phyloP scores from a whole-genome alignment of 2,797 vertebrate species.

The Sebastes trivittatus region DNA sequence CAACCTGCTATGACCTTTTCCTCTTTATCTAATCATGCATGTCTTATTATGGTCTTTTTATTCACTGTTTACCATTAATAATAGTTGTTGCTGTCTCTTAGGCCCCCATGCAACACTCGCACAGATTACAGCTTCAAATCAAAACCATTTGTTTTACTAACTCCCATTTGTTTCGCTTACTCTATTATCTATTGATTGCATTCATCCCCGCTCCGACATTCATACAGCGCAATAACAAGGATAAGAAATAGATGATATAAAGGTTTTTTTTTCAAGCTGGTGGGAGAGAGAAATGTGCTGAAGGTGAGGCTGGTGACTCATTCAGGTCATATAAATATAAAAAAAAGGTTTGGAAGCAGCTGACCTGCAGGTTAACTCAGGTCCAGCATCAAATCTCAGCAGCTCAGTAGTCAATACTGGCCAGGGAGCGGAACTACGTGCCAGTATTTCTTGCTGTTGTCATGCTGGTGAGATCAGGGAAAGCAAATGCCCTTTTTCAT shows the following conservation, averaged over 20 bases:
- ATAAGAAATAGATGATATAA: not conserved
- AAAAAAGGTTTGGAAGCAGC: slow-evolving; percentile 18
- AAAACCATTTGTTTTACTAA: slow-evolving; percentile 74
- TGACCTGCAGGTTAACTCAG: slow-evolving; percentile 39
- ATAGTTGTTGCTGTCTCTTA: slow-evolving; percentile 69
- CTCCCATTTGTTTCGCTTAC: slow-evolving; percentile 67
- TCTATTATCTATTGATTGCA: slow-evolving; percentile 55
- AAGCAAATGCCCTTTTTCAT: slow-evolving; percentile 52
- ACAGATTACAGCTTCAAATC: slow-evolving; percentile 68
- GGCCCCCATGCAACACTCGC: slow-evolving; percentile 52
- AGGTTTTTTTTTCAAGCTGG: not conserved
- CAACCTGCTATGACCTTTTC: slow-evolving; percentile 81
- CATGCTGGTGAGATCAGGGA: slow-evolving; percentile 31
- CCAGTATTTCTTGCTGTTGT: slow-evolving; percentile 42
- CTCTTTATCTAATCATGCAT: slow-evolving; percentile 80
- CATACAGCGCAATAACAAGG: not conserved
- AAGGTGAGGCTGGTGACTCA: slow-evolving; percentile 17
- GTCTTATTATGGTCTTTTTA: slow-evolving; percentile 77
- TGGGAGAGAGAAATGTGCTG: not conserved
- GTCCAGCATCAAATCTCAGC: slow-evolving; percentile 43
- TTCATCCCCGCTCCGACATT: slow-evolving; percentile 33
- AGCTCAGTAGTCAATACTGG: slow-evolving; percentile 40
- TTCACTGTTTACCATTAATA: slow-evolving; percentile 80
- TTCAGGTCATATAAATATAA: slow-evolving; percentile 14
- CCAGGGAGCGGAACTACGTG: slow-evolving; percentile 23